A percentile compares a stretch with the other conserved stretches of the same genome.
phyloP scores from a whole-genome alignment of 2,888 invertebrate genomes.

The Catocala fraxini region DNA sequence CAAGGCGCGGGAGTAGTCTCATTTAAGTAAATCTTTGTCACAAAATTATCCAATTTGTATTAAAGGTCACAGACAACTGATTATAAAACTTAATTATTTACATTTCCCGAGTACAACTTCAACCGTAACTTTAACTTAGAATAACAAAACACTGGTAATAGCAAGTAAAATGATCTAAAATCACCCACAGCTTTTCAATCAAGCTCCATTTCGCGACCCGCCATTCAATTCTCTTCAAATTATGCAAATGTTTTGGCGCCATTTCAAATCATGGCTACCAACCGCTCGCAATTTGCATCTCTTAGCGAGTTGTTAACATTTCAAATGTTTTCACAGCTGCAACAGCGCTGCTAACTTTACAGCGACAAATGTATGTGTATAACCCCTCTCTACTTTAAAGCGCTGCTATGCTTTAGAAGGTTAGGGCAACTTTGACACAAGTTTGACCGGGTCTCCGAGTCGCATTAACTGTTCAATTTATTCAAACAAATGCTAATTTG shows the following conservation, averaged over 20 bases:
- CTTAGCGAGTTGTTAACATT: slow-evolving; percentile 78
- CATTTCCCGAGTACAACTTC: slow-evolving; percentile 16
- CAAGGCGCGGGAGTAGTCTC: too few relatives aligned
- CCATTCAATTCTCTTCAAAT: slow-evolving; percentile 75
- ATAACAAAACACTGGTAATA: slow-evolving; percentile 38
- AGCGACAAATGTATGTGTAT: slow-evolving; percentile 14
- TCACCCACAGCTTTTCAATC: slow-evolving; percentile 70
- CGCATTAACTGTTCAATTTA: slow-evolving; percentile 79
- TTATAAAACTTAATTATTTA: slow-evolving; percentile 4
- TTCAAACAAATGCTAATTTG: slow-evolving; percentile 84
- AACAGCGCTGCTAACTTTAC: slow-evolving; percentile 57
- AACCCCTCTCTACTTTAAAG: slow-evolving; percentile 43
- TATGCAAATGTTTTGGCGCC: slow-evolving; percentile 82
- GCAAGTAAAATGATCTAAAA: slow-evolving; percentile 60
- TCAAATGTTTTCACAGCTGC: slow-evolving; percentile 56
- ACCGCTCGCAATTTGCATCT: slow-evolving; percentile 84
- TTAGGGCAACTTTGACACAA: slow-evolving; percentile 48
- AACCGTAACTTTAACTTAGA: slow-evolving; percentile 36
- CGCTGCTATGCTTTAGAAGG: slow-evolving; percentile 44
- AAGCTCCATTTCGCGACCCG: slow-evolving; percentile 64
- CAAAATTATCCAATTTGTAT: neutral
- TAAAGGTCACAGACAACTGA: neutral
- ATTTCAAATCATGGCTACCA: slow-evolving; percentile 81
- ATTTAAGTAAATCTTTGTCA: too few relatives aligned
- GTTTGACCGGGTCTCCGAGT: slow-evolving; percentile 68